Evolutionary conservation across 1,140 invertebrate genomes (phyloP), one percentile per base, ranked within the genome.

Genomic region (Aphelinus certus): DNA sequence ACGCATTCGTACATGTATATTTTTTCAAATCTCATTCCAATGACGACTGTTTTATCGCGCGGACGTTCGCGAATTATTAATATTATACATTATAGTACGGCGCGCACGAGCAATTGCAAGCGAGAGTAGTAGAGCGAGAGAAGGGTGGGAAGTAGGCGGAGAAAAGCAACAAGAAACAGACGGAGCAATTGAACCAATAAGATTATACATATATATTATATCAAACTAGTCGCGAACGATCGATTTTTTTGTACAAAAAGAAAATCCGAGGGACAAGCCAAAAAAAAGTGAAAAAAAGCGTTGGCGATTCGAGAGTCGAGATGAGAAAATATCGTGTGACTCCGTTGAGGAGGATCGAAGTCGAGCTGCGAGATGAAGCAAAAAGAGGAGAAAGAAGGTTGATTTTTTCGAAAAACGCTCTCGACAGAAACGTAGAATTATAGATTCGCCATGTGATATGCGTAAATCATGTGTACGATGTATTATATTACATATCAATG

Each of bases 11-110:
- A 76, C 68, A 76, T 71, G 74, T 76, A 76, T 76, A 76, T 76
- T 76, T 76, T 75, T 76, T 76, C 74, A 76, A 26, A 71, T 66
- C 68, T 76, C 68, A 76, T 76, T 76, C 74, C 74, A 71, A 69
- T 63, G 65, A 67, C 65, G 68, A 60, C 62, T 57, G 66, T 58
- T 74, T 68, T 68, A 57, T 58, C 45, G 65, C 58, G 65, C 55
- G 56, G 3, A 48, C 66, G 42, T 58, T 47, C 26, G 26, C 26
- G 26, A 26, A 26, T 26, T 26, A 26, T 26, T 26, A 26, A 26
- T 26, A 26, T 26, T 26, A 26, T 6, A 53, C 4, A 6, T 53
- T 53, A 53, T 9, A 6, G 51, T 53, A 9, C 51, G 9, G 51
- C 51, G 51, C 51, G 51, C 4, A 53, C 51, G 51, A 53, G 9